Evolutionary conservation across 2,797 vertebrate genomes (phyloP), one percentile per base, ranked within the genome.

Genomic region (Bufotes viridis): DNA sequence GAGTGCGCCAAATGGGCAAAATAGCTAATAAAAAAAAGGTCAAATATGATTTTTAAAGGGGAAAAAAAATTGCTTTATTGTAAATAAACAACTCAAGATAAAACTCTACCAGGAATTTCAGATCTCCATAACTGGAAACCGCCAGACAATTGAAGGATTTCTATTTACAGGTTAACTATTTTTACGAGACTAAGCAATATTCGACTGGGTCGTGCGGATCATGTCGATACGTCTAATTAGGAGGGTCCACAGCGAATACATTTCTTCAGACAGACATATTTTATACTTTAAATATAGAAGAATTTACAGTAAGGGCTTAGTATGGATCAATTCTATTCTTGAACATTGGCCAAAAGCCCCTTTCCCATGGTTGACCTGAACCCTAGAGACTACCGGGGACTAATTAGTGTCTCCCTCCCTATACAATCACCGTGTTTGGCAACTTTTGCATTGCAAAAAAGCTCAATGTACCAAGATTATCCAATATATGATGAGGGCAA

Each of bases 331-430:
- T 78, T 78, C 20, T 55, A 55, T 53, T 20, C 51, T 24, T 55
- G 51, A 12, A 15, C 34, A 78, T 14, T 53, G 51, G 49, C 49
- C 74, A 76, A 24, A 76, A 55, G 51, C 55, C n/a, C 49, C 74
- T 78, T 55, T 78, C 74, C 51, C 51, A 51, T 14, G 74, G 22
- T 78, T 78, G 53, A 78, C 74, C 49, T 78, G 51, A 53, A 11
- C 22, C 2, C 2, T 0, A 53, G 51, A 55, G 24, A 4, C 51
- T 55, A 55, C 22, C 1, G 13, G 51, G 74, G 49, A 53, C 22
- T n/a, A 53, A 78, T 75, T 75, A 51, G 9, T 78, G 2, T 24
- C 51, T 7, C 51, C 7, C 49, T 76, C 42, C 70, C 17, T 76
- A n/a, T 6, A 76, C 49, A 55, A 55, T 55, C 3, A 53, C 49